These are phyloP conservation scores for Drosophila santomea DNA, from an alignment of 1,140 invertebrate genomes.

Conservation along the genomic window DNA sequence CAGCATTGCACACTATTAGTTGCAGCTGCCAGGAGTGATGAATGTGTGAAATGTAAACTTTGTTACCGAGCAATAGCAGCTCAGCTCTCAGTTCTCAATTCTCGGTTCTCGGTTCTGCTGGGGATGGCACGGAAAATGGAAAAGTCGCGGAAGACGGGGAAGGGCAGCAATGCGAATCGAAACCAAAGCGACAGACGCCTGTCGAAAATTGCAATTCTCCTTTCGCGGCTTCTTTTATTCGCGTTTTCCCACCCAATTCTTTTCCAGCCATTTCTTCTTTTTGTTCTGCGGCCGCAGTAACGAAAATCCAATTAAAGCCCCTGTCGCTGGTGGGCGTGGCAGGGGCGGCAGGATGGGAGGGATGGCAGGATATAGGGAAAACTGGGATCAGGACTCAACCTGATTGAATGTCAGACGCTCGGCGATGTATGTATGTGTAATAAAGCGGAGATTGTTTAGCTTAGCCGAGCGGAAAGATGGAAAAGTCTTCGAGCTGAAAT, in stretches of 20 bases:
- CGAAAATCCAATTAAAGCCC: slow-evolving; percentile 81
- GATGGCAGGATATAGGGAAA: background rate
- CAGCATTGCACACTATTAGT: slow-evolving; percentile 81
- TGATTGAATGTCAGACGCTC: slow-evolving; percentile 77
- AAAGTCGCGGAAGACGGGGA: slow-evolving; percentile 7
- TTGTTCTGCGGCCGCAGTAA: slow-evolving; percentile 64
- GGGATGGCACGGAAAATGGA: background rate
- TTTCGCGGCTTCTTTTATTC: slow-evolving; percentile 47
- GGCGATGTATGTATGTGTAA: slow-evolving; percentile 76
- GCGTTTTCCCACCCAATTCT: slow-evolving; percentile 19
- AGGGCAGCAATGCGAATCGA: slow-evolving; percentile 55
- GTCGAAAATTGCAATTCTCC: slow-evolving; percentile 81
- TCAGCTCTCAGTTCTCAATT: background rate
- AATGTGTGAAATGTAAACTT: slow-evolving; percentile 84
- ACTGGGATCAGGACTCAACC: slow-evolving; percentile 39
- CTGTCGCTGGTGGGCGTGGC: slow-evolving; percentile 70
- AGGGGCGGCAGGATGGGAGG: background rate
- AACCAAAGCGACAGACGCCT: slow-evolving; percentile 74
- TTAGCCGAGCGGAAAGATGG: slow-evolving; percentile 49
- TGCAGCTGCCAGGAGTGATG: slow-evolving; percentile 83
- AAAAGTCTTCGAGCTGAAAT: slow-evolving; percentile 39
- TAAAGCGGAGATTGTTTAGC: slow-evolving; percentile 78
- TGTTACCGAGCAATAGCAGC: slow-evolving; percentile 79
- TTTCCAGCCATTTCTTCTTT: slow-evolving; percentile 32
- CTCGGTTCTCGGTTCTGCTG: slow-evolving; percentile 21